These are phyloP conservation scores for Aphaenogaster rudis DNA, from an alignment of 1,140 invertebrate genomes.

Conservation along the genomic window DNA sequence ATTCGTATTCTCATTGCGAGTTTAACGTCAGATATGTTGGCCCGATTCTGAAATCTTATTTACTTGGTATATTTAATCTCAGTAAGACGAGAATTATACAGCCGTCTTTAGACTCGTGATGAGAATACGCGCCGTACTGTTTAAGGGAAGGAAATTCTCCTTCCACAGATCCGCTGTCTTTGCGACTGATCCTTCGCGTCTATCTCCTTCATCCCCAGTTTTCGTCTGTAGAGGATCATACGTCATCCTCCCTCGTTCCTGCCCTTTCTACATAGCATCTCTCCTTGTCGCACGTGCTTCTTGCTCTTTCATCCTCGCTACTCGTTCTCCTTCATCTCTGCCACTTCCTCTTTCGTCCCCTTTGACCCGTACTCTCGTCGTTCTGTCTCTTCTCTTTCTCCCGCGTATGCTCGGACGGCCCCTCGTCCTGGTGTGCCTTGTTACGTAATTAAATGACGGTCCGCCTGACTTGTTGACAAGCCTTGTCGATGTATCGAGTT, in stretches of 20 bases:
- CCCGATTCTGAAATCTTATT: slow-evolving; percentile 19
- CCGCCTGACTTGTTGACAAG: slow-evolving; percentile 81
- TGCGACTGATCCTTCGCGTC: neutral
- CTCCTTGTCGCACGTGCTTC: slow-evolving; percentile 36
- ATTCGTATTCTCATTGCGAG: slow-evolving; percentile 24
- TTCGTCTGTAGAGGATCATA: neutral
- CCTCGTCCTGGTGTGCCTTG: slow-evolving; percentile 68
- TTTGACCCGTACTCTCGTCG: slow-evolving; percentile 26
- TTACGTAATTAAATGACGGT: slow-evolving; percentile 85
- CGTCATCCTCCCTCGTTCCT: slow-evolving; percentile 5
- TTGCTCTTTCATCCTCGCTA: slow-evolving; percentile 53
- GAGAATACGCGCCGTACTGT: neutral
- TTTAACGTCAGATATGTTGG: neutral
- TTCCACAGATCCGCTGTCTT: neutral
- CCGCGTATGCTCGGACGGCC: slow-evolving; percentile 37
- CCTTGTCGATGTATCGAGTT: slow-evolving; percentile 81
- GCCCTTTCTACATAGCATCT: neutral
- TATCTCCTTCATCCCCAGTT: slow-evolving; percentile 24
- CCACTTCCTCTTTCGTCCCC: slow-evolving; percentile 56
- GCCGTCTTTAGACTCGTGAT: slow-evolving; percentile 3
- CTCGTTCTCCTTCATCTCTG: slow-evolving; percentile 71
- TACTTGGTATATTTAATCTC: slow-evolving; percentile 27
- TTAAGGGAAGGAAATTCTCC: neutral
- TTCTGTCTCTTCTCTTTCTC: slow-evolving; percentile 13
- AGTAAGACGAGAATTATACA: slow-evolving; percentile 33